These are phyloP conservation scores for Tretioscincus oriximinensis DNA, from an alignment of 2,113 vertebrate genomes.

Conservation along the genomic window DNA sequence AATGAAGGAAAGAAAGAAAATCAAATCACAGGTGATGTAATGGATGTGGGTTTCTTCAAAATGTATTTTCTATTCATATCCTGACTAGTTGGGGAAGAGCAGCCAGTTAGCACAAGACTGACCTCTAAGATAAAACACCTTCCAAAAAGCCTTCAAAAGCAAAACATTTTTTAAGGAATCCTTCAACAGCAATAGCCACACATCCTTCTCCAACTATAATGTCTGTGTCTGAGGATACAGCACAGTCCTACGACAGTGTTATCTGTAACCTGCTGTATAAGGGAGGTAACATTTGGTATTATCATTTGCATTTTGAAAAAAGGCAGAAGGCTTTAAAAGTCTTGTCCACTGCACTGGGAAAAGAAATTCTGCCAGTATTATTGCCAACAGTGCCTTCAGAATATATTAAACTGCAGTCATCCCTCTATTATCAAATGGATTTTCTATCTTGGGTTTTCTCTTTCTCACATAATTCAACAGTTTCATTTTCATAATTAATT, in stretches of 20 bases:
- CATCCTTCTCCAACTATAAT: neutral
- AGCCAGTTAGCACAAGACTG: neutral
- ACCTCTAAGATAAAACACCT: neutral
- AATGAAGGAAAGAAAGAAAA: too few relatives aligned
- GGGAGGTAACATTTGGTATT: neutral
- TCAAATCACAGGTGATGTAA: neutral
- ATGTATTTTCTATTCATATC: neutral
- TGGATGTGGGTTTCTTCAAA: neutral
- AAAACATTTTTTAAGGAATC: neutral
- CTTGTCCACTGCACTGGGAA: neutral
- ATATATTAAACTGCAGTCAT: conserved; percentile 46
- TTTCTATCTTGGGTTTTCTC: conserved; percentile 54
- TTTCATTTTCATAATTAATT: conserved; percentile 68
- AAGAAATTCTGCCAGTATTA: neutral
- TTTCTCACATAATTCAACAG: conserved; percentile 44
- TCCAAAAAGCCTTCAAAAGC: neutral
- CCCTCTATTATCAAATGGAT: conserved; percentile 44
- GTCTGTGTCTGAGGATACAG: neutral
- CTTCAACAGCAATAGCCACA: neutral
- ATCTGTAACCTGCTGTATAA: neutral
- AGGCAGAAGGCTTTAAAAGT: neutral
- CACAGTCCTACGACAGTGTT: neutral
- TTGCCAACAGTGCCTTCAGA: conserved; percentile 46
- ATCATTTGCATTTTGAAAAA: neutral
- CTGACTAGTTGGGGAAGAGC: too few relatives aligned